Base-by-base conservation (phyloP, 2,888 invertebrate species). In the Thymelicus acteon region DNA sequence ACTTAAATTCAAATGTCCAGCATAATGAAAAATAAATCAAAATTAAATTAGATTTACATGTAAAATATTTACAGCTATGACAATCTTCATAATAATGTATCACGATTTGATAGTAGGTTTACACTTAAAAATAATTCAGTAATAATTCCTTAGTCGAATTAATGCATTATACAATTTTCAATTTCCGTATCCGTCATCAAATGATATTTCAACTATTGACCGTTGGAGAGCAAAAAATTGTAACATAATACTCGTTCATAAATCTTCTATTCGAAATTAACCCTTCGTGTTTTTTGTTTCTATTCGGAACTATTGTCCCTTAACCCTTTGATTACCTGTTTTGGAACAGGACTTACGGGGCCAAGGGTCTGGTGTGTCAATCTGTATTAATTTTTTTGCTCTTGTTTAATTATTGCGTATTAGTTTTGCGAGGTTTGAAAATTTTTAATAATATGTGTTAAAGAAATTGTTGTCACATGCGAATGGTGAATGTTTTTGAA, bases 281-380 rank as follows among this genome's bases (percentile, higher is more conserved):
- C 90, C 91, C 90, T 87, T 85, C 77, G 82, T 66, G 69, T 70
- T 87, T 88, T 89, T 87, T 85, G 83, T 85, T 84, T 85, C 75
- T 80, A 72, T 81, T 79, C 73, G 75, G 73, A 79, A 79, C 83
- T 85, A 84, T 88, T 86, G 84, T 85, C 84, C 82, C 76, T 80
- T 85, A 90, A 90, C 92, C 93, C 92, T 90, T 89, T 84, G 84
- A 85, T 88, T 92, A 92, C 92, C 92, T 92, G 92, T 86, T 85
- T 69, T 15, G 62, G 44, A 69, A 48, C 62, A 15, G 49, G 83
- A 86, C 83, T 86, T 85, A 82, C 78, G 74, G 79, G 77, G 78
- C 80, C 77, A 80, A 83, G 87, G 90, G 87, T 85, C 89, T 86
- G 83, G 82, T 85, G 75, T 85, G 88, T 87, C 90, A 88, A 87